Percentiles rank a stretch among this genome's conserved stretches.
Evolutionary conservation across 2,797 vertebrate genomes (phyloP).

Genomic region (Gobio occitaniae): DNA sequence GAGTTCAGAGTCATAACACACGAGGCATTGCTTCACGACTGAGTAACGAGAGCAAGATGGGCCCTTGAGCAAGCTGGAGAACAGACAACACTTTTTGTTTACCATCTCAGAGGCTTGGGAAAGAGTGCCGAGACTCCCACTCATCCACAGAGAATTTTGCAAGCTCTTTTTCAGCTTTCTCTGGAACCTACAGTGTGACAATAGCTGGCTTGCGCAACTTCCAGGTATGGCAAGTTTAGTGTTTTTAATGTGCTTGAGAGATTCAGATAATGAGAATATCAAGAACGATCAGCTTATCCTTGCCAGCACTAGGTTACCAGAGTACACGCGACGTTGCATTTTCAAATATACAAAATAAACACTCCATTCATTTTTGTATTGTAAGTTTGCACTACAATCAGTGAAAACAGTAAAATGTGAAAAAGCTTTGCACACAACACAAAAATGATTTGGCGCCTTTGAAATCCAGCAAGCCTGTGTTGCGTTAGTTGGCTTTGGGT

Average conservation of each 20-base stretch:
- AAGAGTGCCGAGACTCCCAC: not conserved
- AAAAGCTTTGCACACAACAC: conserved; percentile 2
- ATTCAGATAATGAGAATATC: not conserved
- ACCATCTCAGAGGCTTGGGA: not conserved
- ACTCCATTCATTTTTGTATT: not conserved
- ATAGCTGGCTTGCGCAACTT: not conserved
- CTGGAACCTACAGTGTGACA: not conserved
- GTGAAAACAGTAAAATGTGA: not conserved
- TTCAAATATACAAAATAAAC: not conserved
- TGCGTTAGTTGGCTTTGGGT: not conserved
- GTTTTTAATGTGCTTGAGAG: not conserved
- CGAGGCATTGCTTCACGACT: conserved; percentile 3
- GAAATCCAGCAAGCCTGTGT: conserved; percentile 1
- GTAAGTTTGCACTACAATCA: not conserved
- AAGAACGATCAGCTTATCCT: not conserved
- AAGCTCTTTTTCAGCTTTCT: not conserved
- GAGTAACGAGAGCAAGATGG: conserved; percentile 26
- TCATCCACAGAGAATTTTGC: not conserved
- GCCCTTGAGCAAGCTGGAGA: not conserved
- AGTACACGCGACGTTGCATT: not conserved
- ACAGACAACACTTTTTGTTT: conserved; percentile 15
- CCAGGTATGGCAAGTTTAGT: not conserved
- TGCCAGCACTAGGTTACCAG: not conserved
- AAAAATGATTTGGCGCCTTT: not conserved
- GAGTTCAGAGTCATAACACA: conserved; percentile 2